A percentile compares a stretch with the other conserved stretches of the same genome.
These are phyloP conservation scores for Schlechtendalia chinensis DNA, from an alignment of 1,140 invertebrate genomes.

Conservation along the genomic window DNA sequence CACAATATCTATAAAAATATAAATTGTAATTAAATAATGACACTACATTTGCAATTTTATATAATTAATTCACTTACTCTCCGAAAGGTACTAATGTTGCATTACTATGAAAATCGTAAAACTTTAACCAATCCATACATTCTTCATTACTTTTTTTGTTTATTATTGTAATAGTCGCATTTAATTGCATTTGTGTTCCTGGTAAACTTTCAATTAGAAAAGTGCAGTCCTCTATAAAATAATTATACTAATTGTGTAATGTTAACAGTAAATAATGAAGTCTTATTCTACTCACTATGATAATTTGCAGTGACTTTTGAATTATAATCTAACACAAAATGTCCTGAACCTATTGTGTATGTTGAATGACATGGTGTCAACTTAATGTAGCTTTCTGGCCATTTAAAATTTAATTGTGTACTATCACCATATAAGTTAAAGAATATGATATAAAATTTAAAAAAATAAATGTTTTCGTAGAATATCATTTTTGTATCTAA, in stretches of 20 bases:
- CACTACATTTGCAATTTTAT: not conserved
- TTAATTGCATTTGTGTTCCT: slow-evolving; percentile 17
- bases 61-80: slow-evolving; percentile 24
- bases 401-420: slow-evolving; percentile 29
- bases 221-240: slow-evolving; percentile 29
- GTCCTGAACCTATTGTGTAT: slow-evolving; percentile 20
- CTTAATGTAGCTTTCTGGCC: slow-evolving; percentile 13
- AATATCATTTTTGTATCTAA: slow-evolving; percentile 13
- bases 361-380: slow-evolving; percentile 43
- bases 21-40: not conserved
- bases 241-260: not conserved
- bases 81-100: slow-evolving; percentile 24
- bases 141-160: not conserved
- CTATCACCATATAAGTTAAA: not conserved
- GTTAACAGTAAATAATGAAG: not conserved
- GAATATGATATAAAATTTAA: not conserved
- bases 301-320: slow-evolving; percentile 36
- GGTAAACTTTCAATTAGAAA: slow-evolving; percentile 42
- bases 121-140: slow-evolving; percentile 14
- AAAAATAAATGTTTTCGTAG: not conserved
- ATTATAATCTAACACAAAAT: slow-evolving; percentile 33
- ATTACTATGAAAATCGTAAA: slow-evolving; percentile 30
- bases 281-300: slow-evolving; percentile 2
- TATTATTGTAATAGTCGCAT: slow-evolving; percentile 22
- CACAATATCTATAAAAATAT: slow-evolving; percentile 31